Base-by-base conservation (phyloP, 2,113 vertebrate genomes). In the Lampris incognitus region DNA sequence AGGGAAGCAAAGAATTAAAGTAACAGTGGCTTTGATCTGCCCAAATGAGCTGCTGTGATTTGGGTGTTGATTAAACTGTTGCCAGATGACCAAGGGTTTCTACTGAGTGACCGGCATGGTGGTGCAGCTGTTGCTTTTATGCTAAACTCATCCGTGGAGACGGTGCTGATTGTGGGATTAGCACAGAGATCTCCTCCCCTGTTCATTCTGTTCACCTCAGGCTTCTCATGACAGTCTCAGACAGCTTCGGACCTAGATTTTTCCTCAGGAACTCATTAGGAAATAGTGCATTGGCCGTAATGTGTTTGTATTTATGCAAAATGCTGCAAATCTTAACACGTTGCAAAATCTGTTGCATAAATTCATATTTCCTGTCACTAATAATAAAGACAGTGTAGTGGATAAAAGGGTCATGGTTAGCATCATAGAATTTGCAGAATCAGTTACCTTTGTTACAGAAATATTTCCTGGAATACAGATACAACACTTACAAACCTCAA, bases 61-160 rank as follows among this genome's bases (percentile, higher is more conserved):
- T 92, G 83, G 89, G 68, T 88, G 87, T 88, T 91, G 88, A 94
- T 93, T 94, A 90, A 94, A 92, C 82, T 40, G 42, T 71, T 74
- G 87, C 88, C 89, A 92, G 86, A 87, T 89, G 90, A 92, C 91
- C 92, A 68, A 66, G 42, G 81, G 66, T 88, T 85, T 87, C 77
- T 64, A 71, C 75, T 85, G 81, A 76, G 83, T 78, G 82, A 92
- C 80, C 66, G 9, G 70, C 42, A 55, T 81, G 84, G 71, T 72
- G 1, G 80, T 66, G 80, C 91, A 92, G 93, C 92, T 92, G 92
- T 89, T 92, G 82, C 89, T 86, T 90, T 91, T 77, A 87, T 90
- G 86, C 89, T 82, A 88, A 92, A 88, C 75, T 79, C 70, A 68
- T 93, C 91, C 68, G 10, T 72, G 46, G 87, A 92, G 92, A 92